These are phyloP conservation scores for Phasia obesa DNA, from an alignment of 2,888 invertebrate species.

Conservation along the genomic window DNA sequence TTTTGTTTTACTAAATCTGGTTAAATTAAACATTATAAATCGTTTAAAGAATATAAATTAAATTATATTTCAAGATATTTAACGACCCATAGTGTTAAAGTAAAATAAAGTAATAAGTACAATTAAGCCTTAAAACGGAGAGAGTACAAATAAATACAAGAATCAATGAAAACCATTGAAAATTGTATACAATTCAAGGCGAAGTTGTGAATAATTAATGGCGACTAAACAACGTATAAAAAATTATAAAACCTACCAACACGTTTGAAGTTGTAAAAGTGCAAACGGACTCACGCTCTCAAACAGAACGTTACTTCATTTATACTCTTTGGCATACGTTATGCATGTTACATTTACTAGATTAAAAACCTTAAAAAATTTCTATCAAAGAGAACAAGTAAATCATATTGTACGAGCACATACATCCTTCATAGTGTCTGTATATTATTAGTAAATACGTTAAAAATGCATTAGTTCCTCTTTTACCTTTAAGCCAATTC, in stretches of 20 bases:
- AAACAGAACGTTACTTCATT: constrained; percentile 29
- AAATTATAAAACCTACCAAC: constrained; percentile 12
- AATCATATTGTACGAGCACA: constrained; percentile 56
- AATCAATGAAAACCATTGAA: constrained; percentile 66
- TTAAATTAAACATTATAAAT: background rate
- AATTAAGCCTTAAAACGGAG: background rate
- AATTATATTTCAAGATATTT: too few species aligned
- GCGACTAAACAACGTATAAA: constrained; percentile 52
- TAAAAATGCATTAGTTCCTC: constrained; percentile 42
- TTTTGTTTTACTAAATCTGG: background rate
- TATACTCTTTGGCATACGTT: background rate
- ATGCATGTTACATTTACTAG: constrained; percentile 60
- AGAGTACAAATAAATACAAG: background rate
- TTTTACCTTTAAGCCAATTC: constrained; percentile 63
- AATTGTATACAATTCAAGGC: constrained; percentile 72
- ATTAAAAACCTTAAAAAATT: constrained; percentile 63
- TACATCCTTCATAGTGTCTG: constrained; percentile 28
- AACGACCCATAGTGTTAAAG: background rate
- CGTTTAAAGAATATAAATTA: too few species aligned
- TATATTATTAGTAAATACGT: too few species aligned
- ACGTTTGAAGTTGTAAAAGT: constrained; percentile 13
- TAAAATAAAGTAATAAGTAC: background rate
- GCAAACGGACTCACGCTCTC: constrained; percentile 23
- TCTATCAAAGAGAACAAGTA: constrained; percentile 43
- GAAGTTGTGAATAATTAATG: constrained; percentile 74